Percentiles rank a stretch among this genome's conserved stretches.
phyloP scores from a whole-genome alignment of 1,140 invertebrate genomes.

The Phortica variegata region DNA sequence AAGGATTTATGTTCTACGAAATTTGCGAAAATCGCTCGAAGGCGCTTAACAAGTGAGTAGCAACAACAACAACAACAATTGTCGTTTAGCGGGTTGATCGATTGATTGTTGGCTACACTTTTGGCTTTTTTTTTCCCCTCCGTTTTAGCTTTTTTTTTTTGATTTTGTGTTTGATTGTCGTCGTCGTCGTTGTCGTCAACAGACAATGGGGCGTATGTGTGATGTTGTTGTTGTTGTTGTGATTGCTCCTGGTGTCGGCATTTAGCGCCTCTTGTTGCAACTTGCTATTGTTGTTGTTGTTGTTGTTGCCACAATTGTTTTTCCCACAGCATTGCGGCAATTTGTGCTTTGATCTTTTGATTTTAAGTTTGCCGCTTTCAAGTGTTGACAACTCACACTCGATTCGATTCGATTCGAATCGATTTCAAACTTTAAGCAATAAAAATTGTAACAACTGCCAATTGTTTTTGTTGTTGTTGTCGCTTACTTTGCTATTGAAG shows the following conservation, averaged over 20 bases:
- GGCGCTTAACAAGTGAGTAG: conserved; percentile 49
- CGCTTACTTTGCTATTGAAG: conserved; percentile 15
- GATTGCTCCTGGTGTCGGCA: conserved; percentile 36
- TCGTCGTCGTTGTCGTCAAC: conserved; percentile 10
- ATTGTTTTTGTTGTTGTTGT: conserved; percentile 5
- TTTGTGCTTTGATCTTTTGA: conserved; percentile 35
- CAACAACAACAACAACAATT: conserved; percentile 23
- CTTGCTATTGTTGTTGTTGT: neutral
- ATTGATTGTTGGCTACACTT: too few species aligned
- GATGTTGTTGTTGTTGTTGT: conserved; percentile 40
- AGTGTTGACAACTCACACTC: conserved; percentile 41
- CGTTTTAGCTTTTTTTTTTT: too few species aligned
- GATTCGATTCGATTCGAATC: conserved; percentile 20
- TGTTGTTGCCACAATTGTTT: conserved; percentile 24
- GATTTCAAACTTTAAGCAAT: too few species aligned
- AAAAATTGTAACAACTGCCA: too few species aligned
- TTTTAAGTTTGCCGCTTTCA: conserved; percentile 18
- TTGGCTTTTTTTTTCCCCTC: too few species aligned
- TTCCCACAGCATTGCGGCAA: conserved; percentile 31
- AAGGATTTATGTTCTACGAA: conserved; percentile 51
- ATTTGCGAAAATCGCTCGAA: conserved; percentile 39
- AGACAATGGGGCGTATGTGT: conserved; percentile 42
- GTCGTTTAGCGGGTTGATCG: too few species aligned
- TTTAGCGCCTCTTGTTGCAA: conserved; percentile 34
- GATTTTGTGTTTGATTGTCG: conserved; percentile 50